These are phyloP conservation scores for Carcinoscorpius rotundicauda DNA, from an alignment of 1,140 invertebrate genomes.

Conservation along the genomic window DNA sequence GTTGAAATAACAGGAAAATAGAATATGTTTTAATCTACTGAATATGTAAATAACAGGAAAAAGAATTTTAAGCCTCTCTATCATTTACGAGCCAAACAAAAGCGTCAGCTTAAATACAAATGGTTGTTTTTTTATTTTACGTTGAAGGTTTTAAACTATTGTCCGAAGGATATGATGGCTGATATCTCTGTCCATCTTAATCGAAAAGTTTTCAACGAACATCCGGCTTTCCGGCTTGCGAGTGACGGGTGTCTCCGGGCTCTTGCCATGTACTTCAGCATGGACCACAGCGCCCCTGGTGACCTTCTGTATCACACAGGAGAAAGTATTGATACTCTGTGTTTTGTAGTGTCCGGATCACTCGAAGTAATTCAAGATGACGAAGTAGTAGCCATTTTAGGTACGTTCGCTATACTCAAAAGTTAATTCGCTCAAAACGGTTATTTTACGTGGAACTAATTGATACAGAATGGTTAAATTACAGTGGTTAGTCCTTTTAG, in stretches of 20 bases:
- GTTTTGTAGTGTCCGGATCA: slow-evolving; percentile 97
- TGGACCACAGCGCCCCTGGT: slow-evolving; percentile 93
- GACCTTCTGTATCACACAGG: slow-evolving; percentile 94
- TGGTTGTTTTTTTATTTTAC: neutral
- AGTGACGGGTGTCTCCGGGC: slow-evolving; percentile 96
- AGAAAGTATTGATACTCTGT: slow-evolving; percentile 95
- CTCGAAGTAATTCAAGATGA: slow-evolving; percentile 99
- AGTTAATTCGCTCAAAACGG: no score
- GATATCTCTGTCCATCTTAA: slow-evolving; percentile 96
- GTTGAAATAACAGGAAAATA: no score
- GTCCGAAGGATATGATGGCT: slow-evolving; percentile 99
- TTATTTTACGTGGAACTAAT: no score
- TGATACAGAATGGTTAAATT: no score
- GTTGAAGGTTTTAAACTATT: slow-evolving; percentile 77
- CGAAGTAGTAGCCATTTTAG: slow-evolving; percentile 95
- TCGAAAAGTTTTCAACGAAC: slow-evolving; percentile 99
- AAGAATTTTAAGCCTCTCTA: no score
- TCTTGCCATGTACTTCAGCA: slow-evolving; percentile 97
- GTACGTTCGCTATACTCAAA: slow-evolving; percentile 3
- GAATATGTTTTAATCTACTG: no score
- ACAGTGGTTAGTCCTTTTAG: no score
- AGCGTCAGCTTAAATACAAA: neutral
- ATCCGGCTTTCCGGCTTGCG: slow-evolving; percentile 94
- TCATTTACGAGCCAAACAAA: no score
- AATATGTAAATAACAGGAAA: no score